Conservation (phyloP, 1,140 invertebrate species). For the Penaeus vannamei region DNA sequence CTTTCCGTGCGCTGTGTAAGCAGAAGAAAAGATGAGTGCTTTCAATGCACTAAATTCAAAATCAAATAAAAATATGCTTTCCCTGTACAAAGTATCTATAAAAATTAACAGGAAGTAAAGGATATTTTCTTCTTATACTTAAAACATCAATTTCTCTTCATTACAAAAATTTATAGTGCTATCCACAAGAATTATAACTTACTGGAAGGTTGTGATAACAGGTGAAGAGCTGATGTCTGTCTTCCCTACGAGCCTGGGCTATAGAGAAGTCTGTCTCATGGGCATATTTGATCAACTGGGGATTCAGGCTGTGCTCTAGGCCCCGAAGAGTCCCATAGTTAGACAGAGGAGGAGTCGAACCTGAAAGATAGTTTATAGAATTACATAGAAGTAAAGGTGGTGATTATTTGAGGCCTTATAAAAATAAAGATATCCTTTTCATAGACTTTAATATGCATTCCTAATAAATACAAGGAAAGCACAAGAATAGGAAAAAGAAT, state of each 20-base stretch:
- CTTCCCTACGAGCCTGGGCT: constrained; percentile 83
- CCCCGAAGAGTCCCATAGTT: constrained; percentile 83
- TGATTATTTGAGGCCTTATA: neutral
- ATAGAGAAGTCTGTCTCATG: constrained; percentile 91
- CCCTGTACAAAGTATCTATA: too few species aligned
- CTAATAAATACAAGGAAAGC: too few species aligned
- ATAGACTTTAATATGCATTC: too few species aligned
- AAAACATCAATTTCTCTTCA: neutral
- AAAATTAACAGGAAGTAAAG: neutral
- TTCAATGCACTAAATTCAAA: neutral
- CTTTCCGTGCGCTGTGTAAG: constrained; percentile 54
- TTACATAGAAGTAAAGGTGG: neutral
- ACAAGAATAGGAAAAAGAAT: too few species aligned
- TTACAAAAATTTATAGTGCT: constrained; percentile 49
- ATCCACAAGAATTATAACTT: constrained; percentile 68
- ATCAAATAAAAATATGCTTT: neutral
- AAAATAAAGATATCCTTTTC: too few species aligned
- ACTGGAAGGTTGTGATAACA: constrained; percentile 79
- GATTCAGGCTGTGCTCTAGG: constrained; percentile 91
- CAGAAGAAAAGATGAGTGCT: neutral
- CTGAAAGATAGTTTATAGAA: constrained; percentile 40
- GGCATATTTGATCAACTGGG: constrained; percentile 89
- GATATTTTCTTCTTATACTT: neutral
- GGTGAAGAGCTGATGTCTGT: constrained; percentile 80
- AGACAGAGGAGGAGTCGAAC: constrained; percentile 50